Conservation (phyloP, 1,140 invertebrate genomes). For the Caerostris darwini region DNA sequence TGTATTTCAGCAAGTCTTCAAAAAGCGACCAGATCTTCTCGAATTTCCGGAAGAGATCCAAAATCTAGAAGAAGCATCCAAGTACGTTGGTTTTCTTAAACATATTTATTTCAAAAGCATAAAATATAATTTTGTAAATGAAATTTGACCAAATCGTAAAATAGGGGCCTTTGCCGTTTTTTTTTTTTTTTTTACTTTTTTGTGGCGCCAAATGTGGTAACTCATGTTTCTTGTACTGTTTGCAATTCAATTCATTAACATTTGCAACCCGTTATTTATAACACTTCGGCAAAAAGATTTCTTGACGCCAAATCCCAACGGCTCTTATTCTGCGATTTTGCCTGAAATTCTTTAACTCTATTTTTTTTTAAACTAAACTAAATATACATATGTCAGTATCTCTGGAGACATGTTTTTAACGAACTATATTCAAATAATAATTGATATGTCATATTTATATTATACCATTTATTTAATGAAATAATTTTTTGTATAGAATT, state of each 20-base stretch:
- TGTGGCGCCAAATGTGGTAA: too few species aligned
- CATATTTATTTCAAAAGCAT: neutral
- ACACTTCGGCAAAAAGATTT: neutral
- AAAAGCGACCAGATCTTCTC: conserved; percentile 86
- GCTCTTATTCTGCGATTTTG: neutral
- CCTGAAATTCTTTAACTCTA: neutral
- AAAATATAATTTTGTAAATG: too few species aligned
- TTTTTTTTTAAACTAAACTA: neutral
- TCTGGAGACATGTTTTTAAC: too few species aligned
- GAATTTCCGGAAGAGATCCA: conserved; percentile 90
- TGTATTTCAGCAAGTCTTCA: conserved; percentile 89
- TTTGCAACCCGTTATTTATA: neutral
- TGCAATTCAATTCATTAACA: too few species aligned
- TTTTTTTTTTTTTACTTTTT: too few species aligned
- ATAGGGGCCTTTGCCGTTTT: too few species aligned
- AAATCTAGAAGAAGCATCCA: conserved; percentile 93
- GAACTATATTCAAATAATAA: too few species aligned
- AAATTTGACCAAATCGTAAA: too few species aligned
- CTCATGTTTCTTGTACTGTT: too few species aligned
- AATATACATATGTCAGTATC: neutral
- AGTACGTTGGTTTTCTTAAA: conserved; percentile 84
- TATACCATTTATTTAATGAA: neutral
- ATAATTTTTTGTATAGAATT: conserved; percentile 84
- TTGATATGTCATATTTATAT: too few species aligned
- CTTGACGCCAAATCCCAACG: too few species aligned